phyloP scores from a whole-genome alignment of 2,113 vertebrate species.

The Platycercus adscitus region DNA sequence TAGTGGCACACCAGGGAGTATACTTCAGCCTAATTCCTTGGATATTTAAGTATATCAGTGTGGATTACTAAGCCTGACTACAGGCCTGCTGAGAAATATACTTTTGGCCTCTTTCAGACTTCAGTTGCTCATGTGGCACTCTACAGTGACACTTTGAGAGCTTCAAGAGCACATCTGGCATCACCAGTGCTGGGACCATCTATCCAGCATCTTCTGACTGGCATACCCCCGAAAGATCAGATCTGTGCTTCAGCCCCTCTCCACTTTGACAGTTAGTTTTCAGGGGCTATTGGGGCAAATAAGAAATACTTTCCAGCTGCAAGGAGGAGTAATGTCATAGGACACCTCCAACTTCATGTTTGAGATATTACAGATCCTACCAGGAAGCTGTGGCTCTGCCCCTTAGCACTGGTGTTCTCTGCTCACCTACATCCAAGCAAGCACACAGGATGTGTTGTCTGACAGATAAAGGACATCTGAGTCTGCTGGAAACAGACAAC shows the following conservation, averaged over 20 bases:
- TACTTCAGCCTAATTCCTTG: background rate
- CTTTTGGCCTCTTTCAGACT: background rate
- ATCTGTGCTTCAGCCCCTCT: background rate
- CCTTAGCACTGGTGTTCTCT: background rate
- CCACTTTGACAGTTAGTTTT: background rate
- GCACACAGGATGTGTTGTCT: background rate
- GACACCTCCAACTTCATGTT: background rate
- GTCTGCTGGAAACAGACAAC: background rate
- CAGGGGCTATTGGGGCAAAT: background rate
- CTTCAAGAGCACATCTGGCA: background rate
- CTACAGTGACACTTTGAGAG: background rate
- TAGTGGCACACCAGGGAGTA: background rate
- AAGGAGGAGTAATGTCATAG: accelerated
- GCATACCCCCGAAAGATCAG: background rate
- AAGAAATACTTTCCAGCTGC: background rate
- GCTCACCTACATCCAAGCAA: background rate
- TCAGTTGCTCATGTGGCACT: background rate
- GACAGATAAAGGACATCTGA: background rate
- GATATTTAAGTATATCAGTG: background rate
- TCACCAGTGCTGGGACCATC: background rate
- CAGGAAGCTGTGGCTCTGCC: background rate
- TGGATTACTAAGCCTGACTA: background rate
- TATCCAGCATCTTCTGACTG: background rate
- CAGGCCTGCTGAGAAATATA: background rate
- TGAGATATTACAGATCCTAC: background rate